Evolutionary conservation across 2,797 vertebrate genomes (phyloP).

Genomic region (Odontamblyopus rebecca): DNA sequence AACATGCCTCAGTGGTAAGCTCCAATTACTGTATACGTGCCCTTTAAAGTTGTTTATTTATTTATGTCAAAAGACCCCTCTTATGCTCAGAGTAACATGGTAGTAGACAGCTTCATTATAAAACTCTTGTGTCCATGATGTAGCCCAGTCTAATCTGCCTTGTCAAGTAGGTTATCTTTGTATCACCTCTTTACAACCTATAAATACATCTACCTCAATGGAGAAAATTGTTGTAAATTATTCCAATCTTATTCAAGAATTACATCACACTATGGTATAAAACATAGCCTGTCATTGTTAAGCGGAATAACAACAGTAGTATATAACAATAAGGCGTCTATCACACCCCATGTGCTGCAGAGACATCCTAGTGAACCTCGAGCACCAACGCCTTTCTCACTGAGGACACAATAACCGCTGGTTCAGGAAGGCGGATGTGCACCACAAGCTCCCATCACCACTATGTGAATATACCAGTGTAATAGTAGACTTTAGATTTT

Average conservation of each 20-base stretch:
- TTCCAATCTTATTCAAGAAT: not conserved
- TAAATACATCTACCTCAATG: not conserved
- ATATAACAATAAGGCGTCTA: slow-evolving; percentile 18
- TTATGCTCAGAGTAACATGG: not conserved
- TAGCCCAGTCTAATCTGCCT: slow-evolving; percentile 3
- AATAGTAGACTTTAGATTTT: not conserved
- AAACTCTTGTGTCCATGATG: not conserved
- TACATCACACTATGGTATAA: no score
- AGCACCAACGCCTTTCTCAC: slow-evolving; percentile 68
- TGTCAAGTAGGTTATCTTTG: not conserved
- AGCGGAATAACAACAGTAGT: slow-evolving; percentile 29
- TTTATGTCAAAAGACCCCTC: slow-evolving; percentile 11
- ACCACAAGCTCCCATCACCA: slow-evolving; percentile 7
- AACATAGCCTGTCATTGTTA: not conserved
- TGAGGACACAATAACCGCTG: slow-evolving; percentile 18
- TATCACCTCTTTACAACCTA: slow-evolving; percentile 22
- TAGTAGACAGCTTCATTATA: not conserved
- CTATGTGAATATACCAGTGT: not conserved
- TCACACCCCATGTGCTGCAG: slow-evolving; percentile 47
- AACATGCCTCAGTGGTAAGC: slow-evolving; percentile 16
- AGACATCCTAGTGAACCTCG: slow-evolving; percentile 50
- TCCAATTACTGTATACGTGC: slow-evolving; percentile 20
- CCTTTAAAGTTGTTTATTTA: slow-evolving; percentile 33
- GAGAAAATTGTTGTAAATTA: not conserved
- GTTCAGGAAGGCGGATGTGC: slow-evolving; percentile 1